A percentile compares a stretch with the other conserved stretches of the same genome.
These are phyloP conservation scores for Novumbra hubbsi DNA, from an alignment of 2,797 vertebrate species.

Conservation along the genomic window DNA sequence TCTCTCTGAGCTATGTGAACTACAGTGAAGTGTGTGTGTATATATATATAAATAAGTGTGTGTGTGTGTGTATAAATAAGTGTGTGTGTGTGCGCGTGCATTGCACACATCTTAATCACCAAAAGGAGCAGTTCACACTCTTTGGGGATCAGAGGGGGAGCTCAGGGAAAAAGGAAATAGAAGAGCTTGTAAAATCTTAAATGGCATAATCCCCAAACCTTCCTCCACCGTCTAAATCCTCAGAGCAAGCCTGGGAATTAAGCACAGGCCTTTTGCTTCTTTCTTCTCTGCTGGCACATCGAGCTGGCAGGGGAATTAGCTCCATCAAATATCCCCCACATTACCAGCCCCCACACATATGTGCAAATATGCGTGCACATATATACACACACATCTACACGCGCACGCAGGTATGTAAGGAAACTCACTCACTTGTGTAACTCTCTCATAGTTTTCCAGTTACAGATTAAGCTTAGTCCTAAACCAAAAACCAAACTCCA, in stretches of 20 bases:
- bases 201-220: conserved; percentile 20
- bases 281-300: not conserved
- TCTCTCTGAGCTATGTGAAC: conserved; percentile 8
- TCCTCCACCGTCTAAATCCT: conserved; percentile 13
- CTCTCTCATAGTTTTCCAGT: no score
- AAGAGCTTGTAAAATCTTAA: conserved; percentile 20
- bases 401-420: not conserved
- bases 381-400: not conserved
- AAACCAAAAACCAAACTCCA: no score
- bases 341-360: not conserved
- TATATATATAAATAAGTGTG: not conserved
- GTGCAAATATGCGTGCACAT: no score
- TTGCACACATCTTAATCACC: not conserved
- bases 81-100: not conserved
- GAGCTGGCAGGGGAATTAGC: not conserved
- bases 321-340: not conserved
- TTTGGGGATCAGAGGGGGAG: conserved; percentile 7
- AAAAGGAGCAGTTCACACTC: conserved; percentile 7
- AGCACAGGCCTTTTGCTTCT: conserved; percentile 15
- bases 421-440: not conserved
- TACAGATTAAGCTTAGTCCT: no score
- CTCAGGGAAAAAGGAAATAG: conserved; percentile 12
- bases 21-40: not conserved
- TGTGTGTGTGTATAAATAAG: not conserved
- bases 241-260: conserved; percentile 10